Evolutionary conservation across 2,888 invertebrate genomes (phyloP), one percentile per base, ranked within the genome.

Genomic region (Pasiphila rectangulata): DNA sequence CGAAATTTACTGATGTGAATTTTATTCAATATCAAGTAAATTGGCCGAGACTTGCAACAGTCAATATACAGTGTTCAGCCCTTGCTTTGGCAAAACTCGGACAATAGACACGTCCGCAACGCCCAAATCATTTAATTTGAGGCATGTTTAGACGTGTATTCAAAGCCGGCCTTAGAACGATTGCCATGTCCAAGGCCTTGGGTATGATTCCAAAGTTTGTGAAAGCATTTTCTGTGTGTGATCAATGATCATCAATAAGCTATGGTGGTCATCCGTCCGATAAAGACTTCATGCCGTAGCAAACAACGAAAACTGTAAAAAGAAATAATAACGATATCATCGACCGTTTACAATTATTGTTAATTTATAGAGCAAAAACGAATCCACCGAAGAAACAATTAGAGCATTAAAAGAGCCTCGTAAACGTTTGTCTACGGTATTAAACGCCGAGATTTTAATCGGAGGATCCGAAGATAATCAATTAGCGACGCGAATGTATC

Each of bases 401-500:
- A 3, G 16, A 16, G 12, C 12, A 44, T 37, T 36, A 37, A 44
- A 23, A 23, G 13, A 12, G 15, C 16, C 13, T 12, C 17, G 29
- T 46, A 37, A 37, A 46, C 24, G 30, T 46, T 46, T 34, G 40
- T 24, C 13, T 20, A 35, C 16, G 19, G n/a, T 24, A 23, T 9
- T 39, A 39, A 25, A 35, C 3, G 16, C 30, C 32, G 32, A 62
- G 55, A 64, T 63, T 66, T 57, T 62, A 64, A 69, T 69, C 66
- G 70, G 64, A 66, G 57, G 61, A 64, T 65, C 59, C 57, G 57
- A 59, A 59, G 67, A 72, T 74, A 74, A 75, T 74, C 69, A 74
- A 75, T 75, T 72, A 69, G 64, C 63, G 65, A 75, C 75, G 76
- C 72, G n/a, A 74, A 78, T 72, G 71, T 71, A 70, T 71, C 61